phyloP scores from a whole-genome alignment of 2,888 invertebrate genomes.

The Acanthacorydalis orientalis region DNA sequence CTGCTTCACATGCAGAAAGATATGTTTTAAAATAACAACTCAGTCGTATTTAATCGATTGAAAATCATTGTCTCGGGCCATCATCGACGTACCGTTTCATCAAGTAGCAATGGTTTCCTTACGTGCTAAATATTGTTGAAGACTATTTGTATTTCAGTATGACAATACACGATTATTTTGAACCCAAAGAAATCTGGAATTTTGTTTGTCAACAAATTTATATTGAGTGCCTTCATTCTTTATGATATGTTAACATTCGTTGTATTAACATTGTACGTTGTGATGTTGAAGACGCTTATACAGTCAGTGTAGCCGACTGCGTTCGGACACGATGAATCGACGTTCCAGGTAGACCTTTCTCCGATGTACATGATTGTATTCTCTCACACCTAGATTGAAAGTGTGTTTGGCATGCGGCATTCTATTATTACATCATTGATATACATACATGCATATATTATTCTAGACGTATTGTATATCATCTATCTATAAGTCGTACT shows the following conservation, averaged over 20 bases:
- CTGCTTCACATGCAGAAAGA: too few relatives aligned
- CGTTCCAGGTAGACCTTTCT: conserved; percentile 5
- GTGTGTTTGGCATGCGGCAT: conserved; percentile 7
- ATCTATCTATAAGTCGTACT: conserved; percentile 5
- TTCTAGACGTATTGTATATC: conserved; percentile 5
- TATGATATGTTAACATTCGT: background rate
- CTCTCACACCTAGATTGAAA: conserved; percentile 7
- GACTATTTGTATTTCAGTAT: too few relatives aligned
- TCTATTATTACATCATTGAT: conserved; percentile 5
- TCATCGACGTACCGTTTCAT: too few relatives aligned
- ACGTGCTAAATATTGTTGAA: too few relatives aligned
- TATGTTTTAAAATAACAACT: too few relatives aligned
- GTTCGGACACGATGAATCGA: background rate
- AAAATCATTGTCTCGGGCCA: too few relatives aligned
- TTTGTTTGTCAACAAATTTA: too few relatives aligned
- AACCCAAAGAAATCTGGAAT: too few relatives aligned
- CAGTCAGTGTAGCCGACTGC: conserved; percentile 2
- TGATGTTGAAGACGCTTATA: conserved; percentile 4
- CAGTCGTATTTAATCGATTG: too few relatives aligned
- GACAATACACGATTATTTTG: too few relatives aligned
- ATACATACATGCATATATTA: conserved; percentile 7
- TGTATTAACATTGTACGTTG: background rate
- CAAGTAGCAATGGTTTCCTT: too few relatives aligned
- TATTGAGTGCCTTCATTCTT: background rate
- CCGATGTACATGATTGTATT: conserved; percentile 6